A percentile compares a stretch with the other conserved stretches of the same genome.
phyloP scores from a whole-genome alignment of 2,797 vertebrate genomes.

The Hippopotamyrus pictus region DNA sequence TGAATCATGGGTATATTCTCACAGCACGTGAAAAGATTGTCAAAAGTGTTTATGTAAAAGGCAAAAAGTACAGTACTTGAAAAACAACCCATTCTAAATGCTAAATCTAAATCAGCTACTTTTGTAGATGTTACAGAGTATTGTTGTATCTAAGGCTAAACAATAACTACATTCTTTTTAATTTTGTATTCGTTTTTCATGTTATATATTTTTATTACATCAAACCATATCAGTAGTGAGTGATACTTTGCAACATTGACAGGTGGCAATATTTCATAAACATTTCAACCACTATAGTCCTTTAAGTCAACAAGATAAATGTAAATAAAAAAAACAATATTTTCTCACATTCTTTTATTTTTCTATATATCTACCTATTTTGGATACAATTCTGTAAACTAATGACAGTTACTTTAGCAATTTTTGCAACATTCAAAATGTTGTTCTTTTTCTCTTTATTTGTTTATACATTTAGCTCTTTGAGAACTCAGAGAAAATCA shows the following conservation, averaged over 20 bases:
- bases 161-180: conserved; percentile 57
- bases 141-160: conserved; percentile 73
- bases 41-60: conserved; percentile 69
- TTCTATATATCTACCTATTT: conserved; percentile 36
- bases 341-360: conserved; percentile 33
- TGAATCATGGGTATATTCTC: conserved; percentile 47
- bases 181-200: conserved; percentile 42
- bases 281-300: conserved; percentile 55
- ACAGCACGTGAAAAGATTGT: conserved; percentile 76
- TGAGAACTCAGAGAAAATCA: conserved; percentile 40
- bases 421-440: conserved; percentile 41
- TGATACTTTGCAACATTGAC: conserved; percentile 74
- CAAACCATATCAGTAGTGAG: conserved; percentile 74
- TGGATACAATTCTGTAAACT: conserved; percentile 46
- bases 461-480: conserved; percentile 42
- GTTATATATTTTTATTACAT: conserved; percentile 58
- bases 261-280: conserved; percentile 73
- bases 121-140: conserved; percentile 68
- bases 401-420: conserved; percentile 45
- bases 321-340: conserved; percentile 32
- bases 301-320: conserved; percentile 55
- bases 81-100: conserved; percentile 62
- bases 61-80: conserved; percentile 72
- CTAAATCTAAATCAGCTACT: conserved; percentile 69
- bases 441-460: conserved; percentile 35